A percentile compares a stretch with the other conserved stretches of the same genome.
phyloP scores from a whole-genome alignment of 2,113 vertebrate genomes.

The Myotis lucifugus region DNA sequence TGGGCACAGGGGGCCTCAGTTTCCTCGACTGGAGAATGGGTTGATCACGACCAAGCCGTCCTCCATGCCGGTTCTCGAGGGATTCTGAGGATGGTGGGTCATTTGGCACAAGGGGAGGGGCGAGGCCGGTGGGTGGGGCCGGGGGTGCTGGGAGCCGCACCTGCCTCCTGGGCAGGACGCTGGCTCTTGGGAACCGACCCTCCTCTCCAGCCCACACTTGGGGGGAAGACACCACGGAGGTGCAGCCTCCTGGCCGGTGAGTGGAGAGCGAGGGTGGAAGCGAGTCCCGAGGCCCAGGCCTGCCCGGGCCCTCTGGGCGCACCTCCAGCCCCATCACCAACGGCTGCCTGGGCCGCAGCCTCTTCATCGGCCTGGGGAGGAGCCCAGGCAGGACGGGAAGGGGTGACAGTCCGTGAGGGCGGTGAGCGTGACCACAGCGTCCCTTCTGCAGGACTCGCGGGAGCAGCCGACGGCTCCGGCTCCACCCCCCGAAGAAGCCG shows the following conservation, averaged over 20 bases:
- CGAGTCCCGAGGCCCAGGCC: background rate
- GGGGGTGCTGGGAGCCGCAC: background rate
- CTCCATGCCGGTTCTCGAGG: background rate
- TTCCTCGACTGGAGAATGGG: background rate
- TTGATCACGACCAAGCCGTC: background rate
- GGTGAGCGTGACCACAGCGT: too few relatives aligned
- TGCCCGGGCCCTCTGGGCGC: background rate
- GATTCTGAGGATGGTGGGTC: background rate
- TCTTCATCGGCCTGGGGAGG: background rate
- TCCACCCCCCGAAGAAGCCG: fast-evolving
- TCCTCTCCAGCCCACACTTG: background rate
- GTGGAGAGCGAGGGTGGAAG: background rate
- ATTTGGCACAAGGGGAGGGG: background rate
- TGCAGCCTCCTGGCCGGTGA: background rate
- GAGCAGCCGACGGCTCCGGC: background rate
- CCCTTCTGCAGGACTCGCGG: background rate
- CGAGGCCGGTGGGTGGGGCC: too few relatives aligned
- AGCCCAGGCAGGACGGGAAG: too few relatives aligned
- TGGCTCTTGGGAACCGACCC: background rate
- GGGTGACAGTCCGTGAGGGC: fast-evolving
- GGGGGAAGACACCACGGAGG: background rate
- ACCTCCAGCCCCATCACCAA: background rate
- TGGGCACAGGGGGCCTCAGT: background rate
- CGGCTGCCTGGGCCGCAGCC: background rate
- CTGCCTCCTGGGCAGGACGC: background rate